Conservation (phyloP, 2,888 invertebrate species). For the Drosophila mulleri region DNA sequence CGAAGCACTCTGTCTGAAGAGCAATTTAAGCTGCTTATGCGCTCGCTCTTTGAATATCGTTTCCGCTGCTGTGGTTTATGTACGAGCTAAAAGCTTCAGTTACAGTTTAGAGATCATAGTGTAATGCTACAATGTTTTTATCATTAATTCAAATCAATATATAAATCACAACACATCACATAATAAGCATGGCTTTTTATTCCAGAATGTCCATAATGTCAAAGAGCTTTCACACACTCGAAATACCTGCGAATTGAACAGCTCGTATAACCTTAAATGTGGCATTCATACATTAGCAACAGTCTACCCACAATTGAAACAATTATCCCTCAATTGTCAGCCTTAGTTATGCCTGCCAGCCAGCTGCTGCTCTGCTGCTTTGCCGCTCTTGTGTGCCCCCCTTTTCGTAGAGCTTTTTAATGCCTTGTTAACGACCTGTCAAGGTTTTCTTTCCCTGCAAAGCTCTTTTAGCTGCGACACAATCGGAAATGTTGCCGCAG, state of each 20-base stretch:
- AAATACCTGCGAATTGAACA: neutral
- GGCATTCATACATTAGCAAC: neutral
- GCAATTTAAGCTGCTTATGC: neutral
- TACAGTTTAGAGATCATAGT: conserved; percentile 2
- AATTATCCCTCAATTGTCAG: conserved; percentile 35
- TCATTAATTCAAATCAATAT: neutral
- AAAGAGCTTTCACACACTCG: neutral
- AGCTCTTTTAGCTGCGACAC: conserved; percentile 34
- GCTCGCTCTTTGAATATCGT: conserved; percentile 31
- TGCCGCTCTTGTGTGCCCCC: neutral
- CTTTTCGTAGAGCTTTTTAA: conserved; percentile 31
- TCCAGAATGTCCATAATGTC: too few species aligned
- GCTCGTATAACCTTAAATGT: neutral
- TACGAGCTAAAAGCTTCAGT: conserved; percentile 28
- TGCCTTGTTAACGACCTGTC: conserved; percentile 48
- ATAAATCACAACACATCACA: too few species aligned
- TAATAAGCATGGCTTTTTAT: too few species aligned
- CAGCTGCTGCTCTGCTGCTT: conserved; percentile 2
- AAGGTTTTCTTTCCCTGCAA: conserved; percentile 28
- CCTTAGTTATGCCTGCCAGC: conserved; percentile 2
- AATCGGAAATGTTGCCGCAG: conserved; percentile 54
- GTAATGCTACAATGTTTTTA: neutral
- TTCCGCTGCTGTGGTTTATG: conserved; percentile 32
- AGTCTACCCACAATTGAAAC: conserved; percentile 20
- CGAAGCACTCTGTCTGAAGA: neutral